phyloP scores from a whole-genome alignment of 2,888 invertebrate genomes.

The Megaustenia siamemsis region DNA sequence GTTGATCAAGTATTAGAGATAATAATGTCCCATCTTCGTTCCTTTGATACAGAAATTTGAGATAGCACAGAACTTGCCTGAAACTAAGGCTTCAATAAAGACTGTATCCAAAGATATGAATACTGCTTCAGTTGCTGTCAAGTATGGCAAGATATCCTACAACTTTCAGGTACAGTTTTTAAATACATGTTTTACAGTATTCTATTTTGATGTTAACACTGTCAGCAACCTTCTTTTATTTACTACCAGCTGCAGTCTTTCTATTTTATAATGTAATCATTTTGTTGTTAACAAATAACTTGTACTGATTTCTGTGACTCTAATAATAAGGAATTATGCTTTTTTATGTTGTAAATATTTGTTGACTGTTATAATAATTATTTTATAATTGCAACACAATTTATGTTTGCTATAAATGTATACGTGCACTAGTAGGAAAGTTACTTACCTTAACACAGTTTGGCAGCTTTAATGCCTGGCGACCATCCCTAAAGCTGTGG shows the following conservation, averaged over 20 bases:
- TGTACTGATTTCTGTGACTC: not conserved
- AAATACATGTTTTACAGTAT: not conserved
- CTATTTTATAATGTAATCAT: not conserved
- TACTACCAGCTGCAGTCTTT: not conserved
- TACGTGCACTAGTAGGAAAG: too few relatives aligned
- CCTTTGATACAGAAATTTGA: slow-evolving; percentile 44
- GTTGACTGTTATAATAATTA: too few relatives aligned
- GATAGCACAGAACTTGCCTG: slow-evolving; percentile 6
- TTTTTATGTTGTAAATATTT: not conserved
- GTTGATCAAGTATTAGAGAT: not conserved
- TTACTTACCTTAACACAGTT: too few relatives aligned
- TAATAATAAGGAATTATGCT: not conserved
- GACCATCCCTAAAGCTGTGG: too few relatives aligned
- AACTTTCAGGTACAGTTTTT: slow-evolving; percentile 14
- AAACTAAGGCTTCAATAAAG: slow-evolving; percentile 21
- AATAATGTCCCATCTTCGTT: not conserved
- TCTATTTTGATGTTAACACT: not conserved
- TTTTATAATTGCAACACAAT: too few relatives aligned
- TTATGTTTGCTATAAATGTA: too few relatives aligned
- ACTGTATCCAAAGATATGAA: not conserved
- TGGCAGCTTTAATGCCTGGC: too few relatives aligned
- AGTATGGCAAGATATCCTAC: not conserved
- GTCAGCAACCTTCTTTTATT: too few relatives aligned
- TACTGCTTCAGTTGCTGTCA: slow-evolving; percentile 8
- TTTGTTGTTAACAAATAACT: not conserved